Evolutionary conservation across 2,888 invertebrate genomes (phyloP).

Genomic region (Ametastegia equiseti): DNA sequence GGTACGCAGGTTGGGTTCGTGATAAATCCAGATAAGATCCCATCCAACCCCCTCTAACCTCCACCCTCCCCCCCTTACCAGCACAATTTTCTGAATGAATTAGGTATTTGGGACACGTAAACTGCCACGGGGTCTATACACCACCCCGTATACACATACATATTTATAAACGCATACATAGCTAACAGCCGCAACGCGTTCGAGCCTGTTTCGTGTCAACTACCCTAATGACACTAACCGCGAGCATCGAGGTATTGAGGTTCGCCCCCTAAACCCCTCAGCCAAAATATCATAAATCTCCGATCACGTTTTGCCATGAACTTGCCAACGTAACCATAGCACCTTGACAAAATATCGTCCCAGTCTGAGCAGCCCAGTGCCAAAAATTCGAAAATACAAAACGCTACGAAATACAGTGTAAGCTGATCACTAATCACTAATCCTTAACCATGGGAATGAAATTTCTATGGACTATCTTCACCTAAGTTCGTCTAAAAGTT

Average conservation of each 20-base stretch:
- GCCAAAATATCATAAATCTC: slow-evolving; percentile 21
- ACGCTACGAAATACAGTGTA: too few relatives aligned
- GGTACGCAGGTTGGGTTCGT: slow-evolving; percentile 42
- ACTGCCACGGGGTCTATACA: slow-evolving; percentile 40
- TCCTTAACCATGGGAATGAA: too few relatives aligned
- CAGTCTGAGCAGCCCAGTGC: too few relatives aligned
- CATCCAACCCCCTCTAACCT: background rate
- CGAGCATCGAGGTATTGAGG: slow-evolving; percentile 33
- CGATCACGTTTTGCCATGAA: background rate
- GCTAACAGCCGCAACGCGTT: slow-evolving; percentile 15
- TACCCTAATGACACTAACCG: slow-evolving; percentile 43
- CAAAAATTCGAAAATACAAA: too few relatives aligned
- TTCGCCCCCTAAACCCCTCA: background rate
- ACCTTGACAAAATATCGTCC: background rate
- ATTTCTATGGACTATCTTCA: too few relatives aligned
- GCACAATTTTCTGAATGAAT: slow-evolving; percentile 44
- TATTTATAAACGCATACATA: slow-evolving; percentile 40
- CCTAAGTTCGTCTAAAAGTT: too few relatives aligned
- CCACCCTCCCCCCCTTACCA: background rate
- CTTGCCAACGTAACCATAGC: background rate
- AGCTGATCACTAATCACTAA: too few relatives aligned
- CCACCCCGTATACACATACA: background rate
- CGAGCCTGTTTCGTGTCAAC: slow-evolving; percentile 38
- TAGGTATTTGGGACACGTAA: slow-evolving; percentile 49
- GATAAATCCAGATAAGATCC: slow-evolving; percentile 49